These are phyloP conservation scores for Malaclemys terrapin DNA, from an alignment of 2,113 vertebrate species.

Conservation along the genomic window DNA sequence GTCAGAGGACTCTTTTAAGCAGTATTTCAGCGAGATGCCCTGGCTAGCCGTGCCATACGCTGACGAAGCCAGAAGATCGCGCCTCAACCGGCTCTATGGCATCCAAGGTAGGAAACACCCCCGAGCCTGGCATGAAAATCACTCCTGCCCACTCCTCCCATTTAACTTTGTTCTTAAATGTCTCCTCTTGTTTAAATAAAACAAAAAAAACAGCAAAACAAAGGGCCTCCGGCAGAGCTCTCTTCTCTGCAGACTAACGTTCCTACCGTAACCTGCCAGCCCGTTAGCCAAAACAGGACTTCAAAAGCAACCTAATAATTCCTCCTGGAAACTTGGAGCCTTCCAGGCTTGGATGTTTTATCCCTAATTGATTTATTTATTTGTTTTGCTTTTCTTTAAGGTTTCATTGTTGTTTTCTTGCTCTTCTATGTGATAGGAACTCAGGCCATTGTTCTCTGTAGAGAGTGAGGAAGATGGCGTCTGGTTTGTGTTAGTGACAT, in stretches of 20 bases:
- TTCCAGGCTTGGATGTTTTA: constrained; percentile 62
- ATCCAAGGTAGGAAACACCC: constrained; percentile 90
- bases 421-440: constrained; percentile 42
- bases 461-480: constrained; percentile 60
- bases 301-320: constrained; percentile 71
- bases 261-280: constrained; percentile 71
- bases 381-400: constrained; percentile 56
- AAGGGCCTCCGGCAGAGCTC: constrained; percentile 60
- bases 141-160: neutral
- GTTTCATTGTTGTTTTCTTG: constrained; percentile 60
- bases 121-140: fast-evolving
- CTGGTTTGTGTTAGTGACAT: constrained; percentile 73
- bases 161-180: neutral
- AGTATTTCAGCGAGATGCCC: constrained; percentile 99
- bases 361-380: constrained; percentile 68
- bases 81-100: constrained; percentile 95
- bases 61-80: constrained; percentile 92
- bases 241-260: constrained; percentile 49
- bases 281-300: constrained; percentile 68
- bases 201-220: constrained; percentile 35
- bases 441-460: constrained; percentile 24
- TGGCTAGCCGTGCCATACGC: constrained; percentile 95
- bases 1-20: constrained; percentile 98
- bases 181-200: constrained; percentile 51
- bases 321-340: constrained; percentile 74